Conservation (phyloP, 1,140 invertebrate genomes). For the Leguminivora glycinivorella region DNA sequence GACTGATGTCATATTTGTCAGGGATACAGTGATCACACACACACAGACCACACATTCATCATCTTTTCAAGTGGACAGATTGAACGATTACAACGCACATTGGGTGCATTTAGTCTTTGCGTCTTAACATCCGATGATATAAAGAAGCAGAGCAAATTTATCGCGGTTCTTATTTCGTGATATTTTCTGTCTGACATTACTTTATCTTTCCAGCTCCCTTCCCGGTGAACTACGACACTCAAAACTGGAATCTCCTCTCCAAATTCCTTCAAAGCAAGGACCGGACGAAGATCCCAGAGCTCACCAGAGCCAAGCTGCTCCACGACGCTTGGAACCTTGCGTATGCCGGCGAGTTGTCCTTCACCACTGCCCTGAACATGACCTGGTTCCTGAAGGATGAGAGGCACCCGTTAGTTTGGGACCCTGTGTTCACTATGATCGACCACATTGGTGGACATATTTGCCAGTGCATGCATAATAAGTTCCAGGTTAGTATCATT, state of each 20-base stretch:
- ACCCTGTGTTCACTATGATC: slow-evolving; percentile 88
- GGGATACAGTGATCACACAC: no score
- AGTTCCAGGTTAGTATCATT: slow-evolving; percentile 85
- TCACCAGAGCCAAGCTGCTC: slow-evolving; percentile 86
- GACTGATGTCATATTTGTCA: no score
- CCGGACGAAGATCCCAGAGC: slow-evolving; percentile 81
- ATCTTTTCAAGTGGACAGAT: no score
- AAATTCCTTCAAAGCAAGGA: slow-evolving; percentile 80
- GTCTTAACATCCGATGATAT: no score
- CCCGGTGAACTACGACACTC: slow-evolving; percentile 88
- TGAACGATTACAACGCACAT: no score
- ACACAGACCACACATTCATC: no score
- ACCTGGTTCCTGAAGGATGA: slow-evolving; percentile 86
- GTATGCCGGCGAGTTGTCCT: slow-evolving; percentile 86
- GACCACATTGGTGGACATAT: slow-evolving; percentile 87
- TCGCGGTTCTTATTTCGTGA: background rate
- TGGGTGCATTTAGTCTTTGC: no score
- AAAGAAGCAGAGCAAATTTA: no score
- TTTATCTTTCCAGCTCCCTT: slow-evolving; percentile 82
- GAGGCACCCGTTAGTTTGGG: slow-evolving; percentile 86
- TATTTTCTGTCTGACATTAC: background rate
- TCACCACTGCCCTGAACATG: slow-evolving; percentile 86
- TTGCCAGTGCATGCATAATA: slow-evolving; percentile 81
- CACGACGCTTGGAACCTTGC: slow-evolving; percentile 90
- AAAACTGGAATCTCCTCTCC: slow-evolving; percentile 88